Evolutionary conservation across 2,797 vertebrate species (phyloP), one percentile per base, ranked within the genome.

Genomic region (Notoglanidium macrostoma): DNA sequence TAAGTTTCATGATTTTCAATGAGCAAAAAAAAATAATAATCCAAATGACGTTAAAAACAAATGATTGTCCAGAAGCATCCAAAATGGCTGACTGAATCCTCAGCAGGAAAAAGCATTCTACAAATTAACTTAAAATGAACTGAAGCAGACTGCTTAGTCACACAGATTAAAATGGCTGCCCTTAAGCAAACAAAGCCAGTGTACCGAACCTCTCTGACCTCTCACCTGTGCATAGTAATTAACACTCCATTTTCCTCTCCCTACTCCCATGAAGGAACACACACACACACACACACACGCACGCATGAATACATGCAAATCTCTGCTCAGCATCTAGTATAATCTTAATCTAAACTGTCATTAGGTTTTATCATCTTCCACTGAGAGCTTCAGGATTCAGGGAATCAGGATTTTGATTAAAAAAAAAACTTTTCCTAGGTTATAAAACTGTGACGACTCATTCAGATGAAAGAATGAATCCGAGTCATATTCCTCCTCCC

Each of bases 401-500:
- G 40, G 40, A 40, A 40, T 40, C 85, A 82, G 51, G 49, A 79
- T 84, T 85, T 57, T 84, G 68, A 85, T 87, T 67, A 4, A 40
- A 40, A 40, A 40, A 40, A 40, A 90, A 79, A n/a, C 61, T 77
- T 63, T 68, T 81, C 51, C 77, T 57, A 17, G 84, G 87, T 63
- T 74, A 86, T 90, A 55, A 29, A 89, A 87, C 88, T 74, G 85
- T 68, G 93, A 92, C 94, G 94, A 95, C 93, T 92, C n/a, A 93
- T 95, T 95, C 93, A 94, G 92, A 92, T 94, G 92, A 92, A 93
- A 94, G 91, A 94, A 94, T 94, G 95, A 94, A 94, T 93, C 92
- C 90, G 94, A 95, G 94, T 94, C 95, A 95, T 91, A 90, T 94
- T 90, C 85, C 87, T 70, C 92, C 89, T 91, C 92, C 95, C 91